Conservation (phyloP, 2,113 vertebrate genomes). For the Gopherus flavomarginatus region DNA sequence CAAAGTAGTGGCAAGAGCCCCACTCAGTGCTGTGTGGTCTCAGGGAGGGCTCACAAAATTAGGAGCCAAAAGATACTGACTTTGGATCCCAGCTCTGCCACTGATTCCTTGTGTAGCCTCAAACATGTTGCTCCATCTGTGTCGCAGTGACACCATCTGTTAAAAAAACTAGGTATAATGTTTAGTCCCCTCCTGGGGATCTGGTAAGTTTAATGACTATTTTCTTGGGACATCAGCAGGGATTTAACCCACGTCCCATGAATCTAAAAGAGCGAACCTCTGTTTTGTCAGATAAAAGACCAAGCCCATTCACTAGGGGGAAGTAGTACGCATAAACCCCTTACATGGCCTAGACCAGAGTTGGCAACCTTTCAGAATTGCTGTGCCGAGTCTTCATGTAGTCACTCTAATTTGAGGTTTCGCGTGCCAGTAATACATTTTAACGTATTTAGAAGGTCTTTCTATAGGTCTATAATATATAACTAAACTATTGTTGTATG, state of each 20-base stretch:
- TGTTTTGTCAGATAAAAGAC: background rate
- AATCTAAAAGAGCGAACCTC: background rate
- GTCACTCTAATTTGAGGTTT: too few species aligned
- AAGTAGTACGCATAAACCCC: background rate
- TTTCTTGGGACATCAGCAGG: accelerated
- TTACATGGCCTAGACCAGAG: background rate
- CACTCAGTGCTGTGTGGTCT: too few species aligned
- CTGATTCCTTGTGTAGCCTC: background rate
- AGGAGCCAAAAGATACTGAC: background rate
- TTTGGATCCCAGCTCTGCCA: background rate
- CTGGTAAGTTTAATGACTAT: background rate
- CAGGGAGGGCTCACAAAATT: background rate
- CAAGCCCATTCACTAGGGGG: background rate
- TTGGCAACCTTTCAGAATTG: too few species aligned
- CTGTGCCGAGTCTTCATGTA: too few species aligned
- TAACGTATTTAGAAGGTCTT: too few species aligned
- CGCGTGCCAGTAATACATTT: too few species aligned
- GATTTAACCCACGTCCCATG: background rate
- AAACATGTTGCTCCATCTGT: background rate
- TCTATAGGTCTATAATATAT: too few species aligned
- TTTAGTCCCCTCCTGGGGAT: background rate
- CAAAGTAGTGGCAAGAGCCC: background rate
- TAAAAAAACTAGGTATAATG: background rate
- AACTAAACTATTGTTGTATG: too few species aligned
- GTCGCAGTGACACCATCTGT: background rate